Conservation (phyloP, 2,113 vertebrate genomes). For the Grammomys dolichurus region DNA sequence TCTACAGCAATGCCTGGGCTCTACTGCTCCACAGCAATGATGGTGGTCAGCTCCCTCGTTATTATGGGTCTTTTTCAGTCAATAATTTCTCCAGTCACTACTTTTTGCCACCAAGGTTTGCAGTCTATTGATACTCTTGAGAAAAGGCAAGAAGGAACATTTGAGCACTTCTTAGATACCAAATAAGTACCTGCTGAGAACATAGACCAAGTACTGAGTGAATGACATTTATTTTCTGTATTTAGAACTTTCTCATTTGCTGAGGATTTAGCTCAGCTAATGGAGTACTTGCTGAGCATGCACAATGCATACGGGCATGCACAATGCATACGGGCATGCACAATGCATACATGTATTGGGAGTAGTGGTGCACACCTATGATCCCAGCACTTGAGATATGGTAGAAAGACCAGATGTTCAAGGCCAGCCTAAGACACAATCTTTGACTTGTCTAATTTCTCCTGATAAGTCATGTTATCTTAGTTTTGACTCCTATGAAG, state of each 20-base stretch:
- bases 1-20: neutral
- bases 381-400: neutral
- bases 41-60: neutral
- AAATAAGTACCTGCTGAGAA: constrained; percentile 32
- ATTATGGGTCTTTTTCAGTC: neutral
- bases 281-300: neutral
- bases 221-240: neutral
- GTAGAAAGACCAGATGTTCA: neutral
- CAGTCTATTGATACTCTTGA: neutral
- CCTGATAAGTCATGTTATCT: neutral
- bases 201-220: neutral
- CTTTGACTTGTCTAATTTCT: neutral
- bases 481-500: neutral
- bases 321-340: too few relatives aligned
- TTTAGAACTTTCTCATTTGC: neutral
- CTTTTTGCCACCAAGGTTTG: neutral
- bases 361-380: neutral
- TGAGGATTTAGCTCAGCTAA: neutral
- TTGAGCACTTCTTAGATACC: neutral
- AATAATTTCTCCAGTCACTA: neutral
- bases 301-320: too few relatives aligned
- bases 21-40: neutral
- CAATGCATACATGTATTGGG: neutral
- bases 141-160: neutral
- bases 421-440: neutral